These are phyloP conservation scores for Aphis craccivora DNA, from an alignment of 1,140 invertebrate species.

Conservation along the genomic window DNA sequence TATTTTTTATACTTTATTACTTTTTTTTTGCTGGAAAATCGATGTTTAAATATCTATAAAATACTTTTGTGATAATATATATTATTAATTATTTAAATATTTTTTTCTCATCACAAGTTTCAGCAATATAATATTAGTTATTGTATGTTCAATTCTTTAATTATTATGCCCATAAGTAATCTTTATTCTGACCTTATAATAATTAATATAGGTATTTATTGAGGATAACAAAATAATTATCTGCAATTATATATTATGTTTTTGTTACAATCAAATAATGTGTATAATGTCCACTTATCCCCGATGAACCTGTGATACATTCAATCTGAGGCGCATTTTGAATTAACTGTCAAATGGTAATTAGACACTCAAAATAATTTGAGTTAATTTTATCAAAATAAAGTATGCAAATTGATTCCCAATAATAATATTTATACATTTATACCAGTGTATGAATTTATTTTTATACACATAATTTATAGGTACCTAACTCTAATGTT, in stretches of 20 bases:
- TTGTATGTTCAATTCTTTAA: neutral
- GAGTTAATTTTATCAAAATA: too few relatives aligned
- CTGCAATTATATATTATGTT: neutral
- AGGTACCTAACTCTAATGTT: too few relatives aligned
- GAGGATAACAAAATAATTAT: too few relatives aligned
- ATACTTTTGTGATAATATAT: neutral
- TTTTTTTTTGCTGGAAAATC: neutral
- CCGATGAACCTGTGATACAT: neutral
- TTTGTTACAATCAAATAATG: neutral
- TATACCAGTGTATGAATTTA: too few relatives aligned
- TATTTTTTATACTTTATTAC: neutral
- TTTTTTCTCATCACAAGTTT: neutral
- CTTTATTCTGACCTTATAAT: neutral
- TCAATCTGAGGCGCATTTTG: neutral
- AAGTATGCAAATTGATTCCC: too few relatives aligned
- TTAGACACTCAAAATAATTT: neutral
- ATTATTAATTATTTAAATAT: neutral
- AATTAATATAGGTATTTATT: too few relatives aligned
- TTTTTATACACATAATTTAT: too few relatives aligned
- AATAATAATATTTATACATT: too few relatives aligned
- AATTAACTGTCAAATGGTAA: neutral
- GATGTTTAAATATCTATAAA: neutral
- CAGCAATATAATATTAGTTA: neutral
- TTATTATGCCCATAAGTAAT: neutral
- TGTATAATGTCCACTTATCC: neutral